These are phyloP conservation scores for Autographa gamma DNA, from an alignment of 2,888 invertebrate genomes.

Conservation along the genomic window DNA sequence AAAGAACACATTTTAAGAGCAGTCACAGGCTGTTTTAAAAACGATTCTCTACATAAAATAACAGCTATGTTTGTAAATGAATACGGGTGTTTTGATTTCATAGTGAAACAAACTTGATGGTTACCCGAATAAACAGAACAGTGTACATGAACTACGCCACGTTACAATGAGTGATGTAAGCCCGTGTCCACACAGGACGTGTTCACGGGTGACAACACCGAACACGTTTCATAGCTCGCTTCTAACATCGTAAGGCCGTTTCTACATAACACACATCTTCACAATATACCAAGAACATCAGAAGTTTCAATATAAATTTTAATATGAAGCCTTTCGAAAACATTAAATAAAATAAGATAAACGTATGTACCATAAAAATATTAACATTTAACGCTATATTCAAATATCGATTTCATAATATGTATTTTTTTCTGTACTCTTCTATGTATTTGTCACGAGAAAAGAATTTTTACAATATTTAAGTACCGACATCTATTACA, in stretches of 20 bases:
- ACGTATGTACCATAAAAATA: slow-evolving; percentile 76
- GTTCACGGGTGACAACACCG: slow-evolving; percentile 57
- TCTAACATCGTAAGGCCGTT: slow-evolving; percentile 70
- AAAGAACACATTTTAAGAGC: slow-evolving; percentile 86
- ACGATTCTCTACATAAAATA: slow-evolving; percentile 61
- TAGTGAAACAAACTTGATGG: slow-evolving; percentile 40
- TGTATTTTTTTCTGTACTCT: slow-evolving; percentile 74
- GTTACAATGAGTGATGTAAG: slow-evolving; percentile 34
- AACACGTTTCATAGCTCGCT: slow-evolving; percentile 59
- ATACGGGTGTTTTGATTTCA: slow-evolving; percentile 36
- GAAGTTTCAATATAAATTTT: slow-evolving; percentile 71
- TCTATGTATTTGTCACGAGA: slow-evolving; percentile 73
- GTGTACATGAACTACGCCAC: slow-evolving; percentile 53
- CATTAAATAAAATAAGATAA: slow-evolving; percentile 65
- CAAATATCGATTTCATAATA: slow-evolving; percentile 74
- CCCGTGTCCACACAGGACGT: slow-evolving; percentile 36
- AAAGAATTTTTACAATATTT: slow-evolving; percentile 74
- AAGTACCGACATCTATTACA: slow-evolving; percentile 82
- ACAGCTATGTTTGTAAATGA: slow-evolving; percentile 45
- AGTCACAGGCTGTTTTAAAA: slow-evolving; percentile 78
- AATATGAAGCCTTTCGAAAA: slow-evolving; percentile 71
- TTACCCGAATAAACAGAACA: slow-evolving; percentile 66
- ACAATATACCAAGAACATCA: slow-evolving; percentile 68
- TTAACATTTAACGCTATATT: slow-evolving; percentile 78
- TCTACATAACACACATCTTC: slow-evolving; percentile 72